Conservation (phyloP, 2,113 vertebrate genomes). For the Ramphastos sulfuratus region DNA sequence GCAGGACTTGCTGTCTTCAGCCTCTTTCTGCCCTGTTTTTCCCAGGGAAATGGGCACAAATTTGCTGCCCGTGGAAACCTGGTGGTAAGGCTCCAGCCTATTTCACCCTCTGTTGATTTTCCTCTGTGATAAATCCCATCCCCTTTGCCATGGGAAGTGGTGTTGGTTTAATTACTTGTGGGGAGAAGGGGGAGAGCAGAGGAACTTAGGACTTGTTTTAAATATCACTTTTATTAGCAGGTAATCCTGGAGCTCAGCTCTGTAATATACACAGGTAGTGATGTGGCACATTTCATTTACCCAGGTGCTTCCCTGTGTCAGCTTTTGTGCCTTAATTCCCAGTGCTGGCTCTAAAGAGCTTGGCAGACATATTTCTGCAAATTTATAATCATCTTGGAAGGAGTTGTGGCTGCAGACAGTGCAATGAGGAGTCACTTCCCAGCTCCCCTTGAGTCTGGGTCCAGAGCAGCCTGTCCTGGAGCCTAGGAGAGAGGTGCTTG, state of each 20-base stretch:
- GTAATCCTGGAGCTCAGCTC: slow-evolving; percentile 57
- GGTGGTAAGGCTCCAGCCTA: neutral
- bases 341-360: neutral
- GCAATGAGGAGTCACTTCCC: neutral
- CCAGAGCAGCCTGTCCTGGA: fast-evolving
- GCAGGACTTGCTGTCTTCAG: neutral
- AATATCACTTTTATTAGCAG: slow-evolving; percentile 60
- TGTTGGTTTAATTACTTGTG: slow-evolving; percentile 23
- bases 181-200: neutral
- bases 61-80: neutral
- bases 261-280: slow-evolving; percentile 48
- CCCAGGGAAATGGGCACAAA: fast-evolving
- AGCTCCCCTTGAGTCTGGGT: neutral
- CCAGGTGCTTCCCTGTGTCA: slow-evolving; percentile 21
- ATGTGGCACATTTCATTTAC: slow-evolving; percentile 53
- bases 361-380: neutral
- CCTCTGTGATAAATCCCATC: neutral
- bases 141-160: neutral
- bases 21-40: neutral
- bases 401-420: neutral
- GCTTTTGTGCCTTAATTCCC: slow-evolving; percentile 28
- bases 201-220: slow-evolving; percentile 34
- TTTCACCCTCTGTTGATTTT: neutral
- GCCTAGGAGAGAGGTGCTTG: neutral
- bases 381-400: slow-evolving; percentile 13